Evolutionary conservation across 2,113 vertebrate species (phyloP), one percentile per base, ranked within the genome.

Genomic region (Chaetura pelagica): DNA sequence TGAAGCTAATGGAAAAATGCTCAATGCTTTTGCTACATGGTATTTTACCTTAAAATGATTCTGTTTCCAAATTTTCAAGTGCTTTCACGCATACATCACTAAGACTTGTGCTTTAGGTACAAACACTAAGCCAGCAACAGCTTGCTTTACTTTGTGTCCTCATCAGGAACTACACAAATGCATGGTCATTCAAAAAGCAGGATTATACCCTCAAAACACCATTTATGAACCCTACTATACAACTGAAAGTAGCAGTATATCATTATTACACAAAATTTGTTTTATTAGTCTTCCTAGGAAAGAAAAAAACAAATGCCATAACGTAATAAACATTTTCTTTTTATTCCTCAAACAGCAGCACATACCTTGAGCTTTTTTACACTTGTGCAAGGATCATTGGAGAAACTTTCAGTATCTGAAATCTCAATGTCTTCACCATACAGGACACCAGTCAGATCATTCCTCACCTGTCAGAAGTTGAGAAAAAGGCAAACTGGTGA

Each of bases 331-430:
- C 10, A 52, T 46, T 77, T 93, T 80, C 48, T 86, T 42, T 67
- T 85, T 85, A 59, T 52, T 75, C 64, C 81, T 89, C 76, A 95
- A 87, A 30, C 20, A 91, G 46, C 10, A 75, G 19, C 34, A 96
- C 99, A 89, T 98, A 99, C 99, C 99, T 99, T 99, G 16, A 99
- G 99, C 86, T 99, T 99, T 97, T 99, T 99, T 81, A 99, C 99
- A 77, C 99, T 99, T 91, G 99, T 98, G 95, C 99, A 99, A 59
- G 99, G 99, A 96, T 99, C 99, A 20, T 99, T 99, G 94, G 99
- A 99, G 98, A 99, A 99, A 96, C 99, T 99, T 97, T 99, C 99
- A 1, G 99, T 99, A 75, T 99, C 99, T 9, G 99, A 99, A 69
- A 99, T 99, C 96, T 99, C 99, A 7, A 99, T 99, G 97, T 99